phyloP scores from a whole-genome alignment of 2,888 invertebrate genomes.

The Athripsodes cinereus region DNA sequence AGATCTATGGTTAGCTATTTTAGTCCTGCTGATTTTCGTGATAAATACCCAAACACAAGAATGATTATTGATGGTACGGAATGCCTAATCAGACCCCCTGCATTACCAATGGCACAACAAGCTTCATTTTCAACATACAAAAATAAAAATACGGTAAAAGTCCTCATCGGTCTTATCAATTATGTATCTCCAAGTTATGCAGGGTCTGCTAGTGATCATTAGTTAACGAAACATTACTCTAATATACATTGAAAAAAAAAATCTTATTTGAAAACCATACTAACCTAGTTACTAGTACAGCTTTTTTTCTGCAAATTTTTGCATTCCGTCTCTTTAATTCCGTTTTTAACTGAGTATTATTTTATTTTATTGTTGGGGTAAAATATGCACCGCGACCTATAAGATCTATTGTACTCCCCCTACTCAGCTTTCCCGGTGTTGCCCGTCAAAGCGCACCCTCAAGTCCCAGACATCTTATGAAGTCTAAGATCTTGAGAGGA shows the following conservation, averaged over 20 bases:
- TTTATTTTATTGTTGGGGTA: too few relatives aligned
- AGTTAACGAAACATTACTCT: background rate
- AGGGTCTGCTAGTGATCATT: slow-evolving; percentile 24
- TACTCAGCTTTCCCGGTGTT: too few relatives aligned
- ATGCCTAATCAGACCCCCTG: slow-evolving; percentile 9
- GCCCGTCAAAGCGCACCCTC: too few relatives aligned
- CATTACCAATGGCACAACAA: slow-evolving; percentile 6
- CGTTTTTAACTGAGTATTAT: background rate
- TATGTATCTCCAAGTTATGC: slow-evolving; percentile 12
- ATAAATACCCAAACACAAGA: slow-evolving; percentile 5
- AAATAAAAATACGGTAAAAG: slow-evolving; percentile 9
- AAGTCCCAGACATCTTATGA: too few relatives aligned
- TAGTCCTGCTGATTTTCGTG: slow-evolving; percentile 1
- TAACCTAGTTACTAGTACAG: background rate
- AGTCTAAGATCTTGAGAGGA: too few relatives aligned
- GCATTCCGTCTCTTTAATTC: background rate
- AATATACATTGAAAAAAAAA: background rate
- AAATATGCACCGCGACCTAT: too few relatives aligned
- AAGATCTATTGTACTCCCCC: too few relatives aligned
- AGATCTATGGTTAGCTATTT: slow-evolving; percentile 1
- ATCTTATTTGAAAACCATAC: background rate
- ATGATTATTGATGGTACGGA: too few relatives aligned
- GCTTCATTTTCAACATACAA: slow-evolving; percentile 10
- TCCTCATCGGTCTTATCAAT: slow-evolving; percentile 5
- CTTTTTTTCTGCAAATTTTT: background rate